These are phyloP conservation scores for Mesitornis unicolor DNA, from an alignment of 2,113 vertebrate species.

Conservation along the genomic window DNA sequence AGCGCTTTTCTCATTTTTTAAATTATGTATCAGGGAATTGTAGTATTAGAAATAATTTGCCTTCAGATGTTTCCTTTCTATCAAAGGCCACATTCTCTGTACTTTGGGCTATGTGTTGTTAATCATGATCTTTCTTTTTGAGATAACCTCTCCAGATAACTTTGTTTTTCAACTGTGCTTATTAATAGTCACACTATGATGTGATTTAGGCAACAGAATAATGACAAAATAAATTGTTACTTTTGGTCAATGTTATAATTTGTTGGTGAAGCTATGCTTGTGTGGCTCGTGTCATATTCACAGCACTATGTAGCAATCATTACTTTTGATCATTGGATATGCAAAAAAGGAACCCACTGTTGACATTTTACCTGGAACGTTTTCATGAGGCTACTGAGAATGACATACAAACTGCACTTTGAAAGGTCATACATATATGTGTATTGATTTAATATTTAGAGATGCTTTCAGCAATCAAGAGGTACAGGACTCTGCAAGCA, in stretches of 20 bases:
- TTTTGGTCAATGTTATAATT: neutral
- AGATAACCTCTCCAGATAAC: neutral
- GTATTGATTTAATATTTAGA: constrained; percentile 51
- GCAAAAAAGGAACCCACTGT: neutral
- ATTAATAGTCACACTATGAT: neutral
- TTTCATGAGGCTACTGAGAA: neutral
- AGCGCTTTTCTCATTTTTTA: neutral
- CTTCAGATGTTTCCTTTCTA: neutral
- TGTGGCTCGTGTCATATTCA: neutral
- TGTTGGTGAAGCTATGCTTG: neutral
- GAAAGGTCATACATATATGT: constrained; percentile 7
- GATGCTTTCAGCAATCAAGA: constrained; percentile 41
- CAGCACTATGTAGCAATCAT: neutral
- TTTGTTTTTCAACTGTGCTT: neutral
- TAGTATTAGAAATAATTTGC: neutral
- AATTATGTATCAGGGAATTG: neutral
- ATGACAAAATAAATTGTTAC: neutral
- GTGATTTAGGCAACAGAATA: neutral
- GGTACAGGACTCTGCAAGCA: neutral
- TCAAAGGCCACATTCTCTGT: neutral
- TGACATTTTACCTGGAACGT: neutral
- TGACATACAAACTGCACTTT: neutral
- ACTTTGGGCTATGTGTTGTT: neutral
- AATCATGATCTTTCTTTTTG: neutral
- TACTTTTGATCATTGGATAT: neutral